Conservation (phyloP, 2,888 invertebrate species). For the Drosophila hawaiiensis region DNA sequence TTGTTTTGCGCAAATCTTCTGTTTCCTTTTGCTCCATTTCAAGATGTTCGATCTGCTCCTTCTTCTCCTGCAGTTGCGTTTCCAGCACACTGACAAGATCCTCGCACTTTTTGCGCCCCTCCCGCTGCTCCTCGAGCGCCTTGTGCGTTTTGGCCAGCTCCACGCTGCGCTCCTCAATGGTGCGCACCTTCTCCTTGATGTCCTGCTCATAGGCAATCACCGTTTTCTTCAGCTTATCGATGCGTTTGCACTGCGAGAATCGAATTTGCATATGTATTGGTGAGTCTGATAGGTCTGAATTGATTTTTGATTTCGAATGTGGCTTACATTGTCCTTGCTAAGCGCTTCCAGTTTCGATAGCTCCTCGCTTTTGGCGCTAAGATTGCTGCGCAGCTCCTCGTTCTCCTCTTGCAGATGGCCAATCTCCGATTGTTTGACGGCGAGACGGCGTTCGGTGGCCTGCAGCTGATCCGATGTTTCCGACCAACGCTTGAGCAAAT, state of each 20-base stretch:
- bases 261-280: not conserved
- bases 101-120: conserved; percentile 83
- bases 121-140: conserved; percentile 82
- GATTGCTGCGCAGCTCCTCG: conserved; percentile 70
- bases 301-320: no score
- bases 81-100: conserved; percentile 83
- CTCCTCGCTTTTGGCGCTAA: conserved; percentile 75
- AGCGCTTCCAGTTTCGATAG: conserved; percentile 71
- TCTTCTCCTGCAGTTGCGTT: conserved; percentile 83
- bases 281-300: not conserved
- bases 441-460: conserved; percentile 79
- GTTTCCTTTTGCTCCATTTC: conserved; percentile 84
- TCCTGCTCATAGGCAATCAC: conserved; percentile 82
- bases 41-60: conserved; percentile 82
- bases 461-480: conserved; percentile 80
- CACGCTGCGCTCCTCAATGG: conserved; percentile 81
- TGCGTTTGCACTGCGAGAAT: conserved; percentile 69
- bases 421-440: conserved; percentile 81
- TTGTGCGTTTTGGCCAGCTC: conserved; percentile 82
- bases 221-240: conserved; percentile 83
- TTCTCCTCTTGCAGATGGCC: conserved; percentile 77
- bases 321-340: conserved; percentile 80
- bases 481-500: conserved; percentile 81
- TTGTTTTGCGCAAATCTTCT: conserved; percentile 84
- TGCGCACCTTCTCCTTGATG: conserved; percentile 80